Base-by-base conservation (phyloP, 2,888 invertebrate species). In the Meiosimyza platycephala region DNA sequence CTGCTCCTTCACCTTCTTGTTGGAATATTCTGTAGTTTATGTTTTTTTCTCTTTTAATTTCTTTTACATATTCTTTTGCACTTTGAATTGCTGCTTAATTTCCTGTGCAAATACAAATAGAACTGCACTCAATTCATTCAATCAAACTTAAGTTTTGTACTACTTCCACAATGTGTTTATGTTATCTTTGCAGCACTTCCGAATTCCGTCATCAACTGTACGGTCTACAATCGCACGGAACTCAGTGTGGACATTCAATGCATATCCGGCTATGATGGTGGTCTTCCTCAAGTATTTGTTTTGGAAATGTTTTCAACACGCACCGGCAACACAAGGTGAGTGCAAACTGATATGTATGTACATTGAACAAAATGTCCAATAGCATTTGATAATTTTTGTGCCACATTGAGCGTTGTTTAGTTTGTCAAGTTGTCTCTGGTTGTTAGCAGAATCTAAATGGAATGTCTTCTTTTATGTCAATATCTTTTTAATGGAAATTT, bases 191-290 rank as follows among this genome's bases (percentile, higher is more conserved):
- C 88, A 95, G 95, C 94, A 75, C 92, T 94, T 85, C 96, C 96
- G 54, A 94, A 93, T 85, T 91, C 94, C 70, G 95, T 95, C 66
- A 92, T 92, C 76, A 96, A 96, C 89, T 96, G 96, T 88, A 91
- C 93, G 70, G 89, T 95, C 79, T 93, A 93, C 86, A 96, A 96
- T 88, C 94, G 94, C 86, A 95, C 95, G 16, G 92, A 93, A 81
- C 93, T 93, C 80, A 93, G 94, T 75, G 93, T 94, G 79, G 92
- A 93, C 86, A 93, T 95, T 79, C 91, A 92, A 81, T 96, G 96
- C 86, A 90, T 93, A 82, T 89, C 94, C 33, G 94, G 94, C 79
- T 95, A 95, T 88, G 95, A 96, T 88, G 96, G 96, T 74, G 96
- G 96, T 77, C 90, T 96, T 81, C 94, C 95, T 74, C 95, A 96